A percentile compares a stretch with the other conserved stretches of the same genome.
phyloP scores from a whole-genome alignment of 2,113 vertebrate species.

The Boulengeromyrus knoepffleri region DNA sequence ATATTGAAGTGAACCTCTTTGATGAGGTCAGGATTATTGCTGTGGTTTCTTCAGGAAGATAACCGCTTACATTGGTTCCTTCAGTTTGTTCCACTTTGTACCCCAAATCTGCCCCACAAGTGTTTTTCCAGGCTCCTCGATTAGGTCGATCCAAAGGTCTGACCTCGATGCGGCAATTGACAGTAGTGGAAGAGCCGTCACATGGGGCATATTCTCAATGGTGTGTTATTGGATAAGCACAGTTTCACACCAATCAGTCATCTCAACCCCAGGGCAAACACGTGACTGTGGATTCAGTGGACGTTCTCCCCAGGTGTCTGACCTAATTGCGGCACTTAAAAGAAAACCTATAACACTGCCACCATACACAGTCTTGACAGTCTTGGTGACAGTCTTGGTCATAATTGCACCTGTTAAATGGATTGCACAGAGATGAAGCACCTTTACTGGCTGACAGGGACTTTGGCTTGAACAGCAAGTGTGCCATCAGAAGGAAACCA shows the following conservation, averaged over 20 bases:
- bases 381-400: background rate
- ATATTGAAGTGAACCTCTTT: background rate
- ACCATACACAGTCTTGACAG: background rate
- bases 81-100: background rate
- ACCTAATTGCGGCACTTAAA: background rate
- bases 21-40: background rate
- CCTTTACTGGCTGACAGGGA: background rate
- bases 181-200: background rate
- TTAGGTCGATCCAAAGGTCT: background rate
- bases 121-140: background rate
- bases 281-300: background rate
- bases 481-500: background rate
- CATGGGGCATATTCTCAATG: background rate
- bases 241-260: background rate
- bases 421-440: slow-evolving; percentile 7
- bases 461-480: slow-evolving; percentile 13
- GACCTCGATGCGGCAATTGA: background rate
- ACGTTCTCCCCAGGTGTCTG: background rate
- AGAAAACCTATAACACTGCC: background rate
- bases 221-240: background rate
- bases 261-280: background rate
- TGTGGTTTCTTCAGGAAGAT: background rate
- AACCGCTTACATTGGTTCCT: background rate
- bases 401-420: background rate
- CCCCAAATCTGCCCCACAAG: background rate